Conservation (phyloP, 2,797 vertebrate genomes). For the Syndactyla subalaris region DNA sequence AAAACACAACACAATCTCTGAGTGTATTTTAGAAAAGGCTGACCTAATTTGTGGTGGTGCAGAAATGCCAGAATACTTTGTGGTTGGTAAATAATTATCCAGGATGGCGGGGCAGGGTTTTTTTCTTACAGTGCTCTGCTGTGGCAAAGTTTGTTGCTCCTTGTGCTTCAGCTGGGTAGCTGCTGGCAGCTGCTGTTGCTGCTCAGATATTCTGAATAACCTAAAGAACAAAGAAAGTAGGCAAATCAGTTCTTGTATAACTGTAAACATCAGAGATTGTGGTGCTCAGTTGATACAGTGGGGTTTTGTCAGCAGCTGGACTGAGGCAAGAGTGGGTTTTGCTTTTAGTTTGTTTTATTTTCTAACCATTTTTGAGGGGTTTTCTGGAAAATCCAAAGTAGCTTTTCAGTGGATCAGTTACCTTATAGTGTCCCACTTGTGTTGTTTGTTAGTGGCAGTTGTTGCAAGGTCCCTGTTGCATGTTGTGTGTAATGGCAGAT, state of each 20-base stretch:
- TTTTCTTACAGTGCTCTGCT: neutral
- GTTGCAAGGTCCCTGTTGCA: neutral
- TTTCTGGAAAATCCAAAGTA: neutral
- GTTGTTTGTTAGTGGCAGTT: neutral
- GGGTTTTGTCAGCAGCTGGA: neutral
- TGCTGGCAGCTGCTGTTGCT: neutral
- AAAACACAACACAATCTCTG: neutral
- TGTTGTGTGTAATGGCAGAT: neutral
- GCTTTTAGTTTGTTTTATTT: neutral
- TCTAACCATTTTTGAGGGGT: neutral
- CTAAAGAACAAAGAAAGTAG: neutral
- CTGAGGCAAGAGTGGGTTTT: neutral
- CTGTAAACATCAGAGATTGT: neutral
- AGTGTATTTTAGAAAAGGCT: neutral
- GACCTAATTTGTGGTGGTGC: neutral
- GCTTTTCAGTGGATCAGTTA: neutral
- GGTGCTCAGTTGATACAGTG: neutral
- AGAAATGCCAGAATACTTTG: neutral
- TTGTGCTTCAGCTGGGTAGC: neutral
- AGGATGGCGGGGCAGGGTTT: neutral
- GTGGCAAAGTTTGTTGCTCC: neutral
- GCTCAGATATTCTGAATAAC: neutral
- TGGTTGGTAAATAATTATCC: constrained; percentile 44
- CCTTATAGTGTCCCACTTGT: neutral
- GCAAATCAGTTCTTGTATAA: neutral